Conservation (phyloP, 2,888 invertebrate species). For the Conistra vaccinii region DNA sequence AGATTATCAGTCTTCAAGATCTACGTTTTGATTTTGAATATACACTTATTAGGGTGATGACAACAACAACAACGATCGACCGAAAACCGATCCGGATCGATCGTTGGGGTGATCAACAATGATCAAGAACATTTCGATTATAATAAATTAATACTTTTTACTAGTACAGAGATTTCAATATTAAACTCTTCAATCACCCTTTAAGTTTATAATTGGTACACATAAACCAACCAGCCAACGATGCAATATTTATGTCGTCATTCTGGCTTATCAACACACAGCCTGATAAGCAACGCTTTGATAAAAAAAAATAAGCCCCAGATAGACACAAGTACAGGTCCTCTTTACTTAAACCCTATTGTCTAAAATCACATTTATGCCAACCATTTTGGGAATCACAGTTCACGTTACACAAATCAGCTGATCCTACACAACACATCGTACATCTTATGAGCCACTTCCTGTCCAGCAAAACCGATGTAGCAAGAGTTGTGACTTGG, state of each 20-base stretch:
- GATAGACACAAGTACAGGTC: slow-evolving; percentile 18
- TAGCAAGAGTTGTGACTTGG: slow-evolving; percentile 85
- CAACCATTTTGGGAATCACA: slow-evolving; percentile 11
- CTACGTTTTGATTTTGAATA: slow-evolving; percentile 13
- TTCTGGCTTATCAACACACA: background rate
- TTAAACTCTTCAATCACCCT: background rate
- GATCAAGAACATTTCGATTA: no score
- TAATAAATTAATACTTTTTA: background rate
- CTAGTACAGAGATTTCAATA: background rate
- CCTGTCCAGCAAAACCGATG: slow-evolving; percentile 84
- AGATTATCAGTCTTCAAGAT: slow-evolving; percentile 41
- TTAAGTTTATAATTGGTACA: background rate
- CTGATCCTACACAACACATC: slow-evolving; percentile 85
- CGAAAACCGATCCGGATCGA: no score
- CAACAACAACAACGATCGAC: no score
- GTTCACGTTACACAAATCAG: slow-evolving; percentile 62
- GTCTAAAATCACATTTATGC: slow-evolving; percentile 41
- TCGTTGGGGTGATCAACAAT: no score
- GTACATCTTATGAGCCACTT: slow-evolving; percentile 85
- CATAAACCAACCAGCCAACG: background rate
- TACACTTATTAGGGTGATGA: background rate
- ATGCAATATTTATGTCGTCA: slow-evolving; percentile 1
- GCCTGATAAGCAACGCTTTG: background rate
- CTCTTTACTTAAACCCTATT: slow-evolving; percentile 13
- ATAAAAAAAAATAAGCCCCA: slow-evolving; percentile 25